A percentile compares a stretch with the other conserved stretches of the same genome.
Conservation (phyloP, 30 jellyfish, hydroid and myxozoan genomes). For the Aurelia coerulea region DNA sequence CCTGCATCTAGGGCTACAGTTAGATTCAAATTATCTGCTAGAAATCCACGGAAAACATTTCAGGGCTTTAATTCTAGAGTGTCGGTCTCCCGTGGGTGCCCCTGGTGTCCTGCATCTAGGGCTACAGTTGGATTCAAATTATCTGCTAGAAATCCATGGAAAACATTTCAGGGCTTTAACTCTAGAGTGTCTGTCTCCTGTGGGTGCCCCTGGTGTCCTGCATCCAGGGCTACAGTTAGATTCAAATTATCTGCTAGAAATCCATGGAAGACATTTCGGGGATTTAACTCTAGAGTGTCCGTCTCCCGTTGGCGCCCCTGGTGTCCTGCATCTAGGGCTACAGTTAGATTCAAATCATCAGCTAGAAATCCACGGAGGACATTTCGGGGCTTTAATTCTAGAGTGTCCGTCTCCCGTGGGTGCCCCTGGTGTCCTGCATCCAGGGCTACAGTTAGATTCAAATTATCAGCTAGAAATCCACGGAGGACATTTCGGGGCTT, state of each 20-base stretch:
- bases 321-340: neutral
- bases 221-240: conserved; percentile 2
- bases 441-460: neutral
- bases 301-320: neutral
- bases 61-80: no score
- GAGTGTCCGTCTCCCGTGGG: neutral
- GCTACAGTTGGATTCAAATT: neutral
- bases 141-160: no score
- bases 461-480: no score
- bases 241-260: no score
- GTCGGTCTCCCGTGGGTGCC: neutral
- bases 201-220: neutral
- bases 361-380: no score
- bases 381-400: no score
- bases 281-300: neutral
- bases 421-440: neutral
- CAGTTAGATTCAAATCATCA: neutral
- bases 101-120: neutral
- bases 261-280: no score
- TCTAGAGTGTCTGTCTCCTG: neutral
- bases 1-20: conserved; percentile 8
- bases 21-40: neutral
- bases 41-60: no score
- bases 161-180: no score
- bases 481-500: no score